Evolutionary conservation across 92 coral and sea anemone genomes (phyloP).

Genomic region (Palythoa heliodiscus): DNA sequence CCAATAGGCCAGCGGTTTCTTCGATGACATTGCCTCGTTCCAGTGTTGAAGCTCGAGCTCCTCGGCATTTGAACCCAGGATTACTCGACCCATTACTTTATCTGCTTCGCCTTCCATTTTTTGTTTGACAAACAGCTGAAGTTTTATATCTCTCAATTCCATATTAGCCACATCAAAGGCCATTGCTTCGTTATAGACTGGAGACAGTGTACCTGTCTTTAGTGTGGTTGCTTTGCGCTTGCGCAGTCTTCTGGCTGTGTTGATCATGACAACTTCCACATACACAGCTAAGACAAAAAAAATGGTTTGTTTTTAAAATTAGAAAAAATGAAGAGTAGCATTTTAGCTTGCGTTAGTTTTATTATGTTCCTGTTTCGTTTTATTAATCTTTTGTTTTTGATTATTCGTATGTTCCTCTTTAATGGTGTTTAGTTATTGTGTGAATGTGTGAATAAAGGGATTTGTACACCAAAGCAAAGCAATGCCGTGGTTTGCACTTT

Average conservation of each 20-base stretch:
- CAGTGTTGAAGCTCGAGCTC: conserved; percentile 87
- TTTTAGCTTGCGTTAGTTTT: too few species aligned
- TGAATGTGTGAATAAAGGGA: too few species aligned
- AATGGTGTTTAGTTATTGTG: too few species aligned
- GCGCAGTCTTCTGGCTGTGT: conserved; percentile 77
- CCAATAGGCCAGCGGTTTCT: conserved; percentile 97
- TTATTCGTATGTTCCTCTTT: too few species aligned
- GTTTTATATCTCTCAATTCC: conserved; percentile 78
- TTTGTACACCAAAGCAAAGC: too few species aligned
- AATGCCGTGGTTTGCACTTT: too few species aligned
- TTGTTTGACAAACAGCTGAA: conserved; percentile 93
- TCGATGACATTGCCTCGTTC: conserved; percentile 95
- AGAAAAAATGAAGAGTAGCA: neutral
- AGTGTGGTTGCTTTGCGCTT: conserved; percentile 91
- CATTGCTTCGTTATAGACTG: conserved; percentile 98
- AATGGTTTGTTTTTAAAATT: neutral
- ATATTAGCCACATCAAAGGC: conserved; percentile 91
- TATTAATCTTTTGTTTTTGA: too few species aligned
- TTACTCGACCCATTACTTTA: conserved; percentile 90
- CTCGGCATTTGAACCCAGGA: conserved; percentile 83
- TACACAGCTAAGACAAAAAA: conserved; percentile 71
- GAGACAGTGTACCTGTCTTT: conserved; percentile 81
- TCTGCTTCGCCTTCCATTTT: conserved; percentile 89
- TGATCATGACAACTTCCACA: conserved; percentile 87
- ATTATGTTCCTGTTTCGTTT: too few species aligned